phyloP scores from a whole-genome alignment of 2,888 invertebrate species.

The Drosophila differens region DNA sequence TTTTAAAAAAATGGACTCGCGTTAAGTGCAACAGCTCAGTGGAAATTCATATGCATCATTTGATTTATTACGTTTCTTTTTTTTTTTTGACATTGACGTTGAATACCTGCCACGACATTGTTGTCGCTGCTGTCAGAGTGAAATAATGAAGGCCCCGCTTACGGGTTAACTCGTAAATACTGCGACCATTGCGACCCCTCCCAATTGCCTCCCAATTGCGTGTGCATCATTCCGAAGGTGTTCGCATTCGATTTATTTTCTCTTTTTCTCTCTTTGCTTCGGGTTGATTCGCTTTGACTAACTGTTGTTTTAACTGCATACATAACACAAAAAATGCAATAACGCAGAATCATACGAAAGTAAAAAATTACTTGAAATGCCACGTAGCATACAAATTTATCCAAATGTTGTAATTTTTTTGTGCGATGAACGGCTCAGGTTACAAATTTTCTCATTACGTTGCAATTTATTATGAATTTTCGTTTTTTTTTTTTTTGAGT shows the following conservation, averaged over 20 bases:
- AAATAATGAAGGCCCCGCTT: constrained; percentile 37
- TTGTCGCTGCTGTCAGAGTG: constrained; percentile 23
- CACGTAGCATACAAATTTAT: constrained; percentile 31
- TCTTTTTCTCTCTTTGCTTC: constrained; percentile 1
- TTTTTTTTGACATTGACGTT: constrained; percentile 57
- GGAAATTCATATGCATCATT: constrained; percentile 29
- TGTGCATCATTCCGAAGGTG: constrained; percentile 7
- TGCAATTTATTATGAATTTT: constrained; percentile 36
- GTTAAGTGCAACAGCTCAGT: constrained; percentile 24
- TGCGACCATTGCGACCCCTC: neutral
- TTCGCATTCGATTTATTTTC: constrained; percentile 22
- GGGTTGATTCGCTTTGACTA: constrained; percentile 40
- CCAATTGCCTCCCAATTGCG: constrained; percentile 6
- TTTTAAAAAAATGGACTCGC: constrained; percentile 43
- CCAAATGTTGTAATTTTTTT: constrained; percentile 13
- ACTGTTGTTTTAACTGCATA: constrained; percentile 33
- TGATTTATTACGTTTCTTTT: constrained; percentile 41
- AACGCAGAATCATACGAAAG: constrained; percentile 32
- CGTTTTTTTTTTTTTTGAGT: constrained; percentile 15
- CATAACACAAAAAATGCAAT: constrained; percentile 36
- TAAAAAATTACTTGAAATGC: constrained; percentile 25
- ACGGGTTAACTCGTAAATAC: constrained; percentile 47
- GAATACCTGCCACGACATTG: constrained; percentile 36
- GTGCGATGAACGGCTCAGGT: constrained; percentile 20
- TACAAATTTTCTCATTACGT: constrained; percentile 36